Base-by-base conservation (phyloP, 2,888 invertebrate species). In the Cosmopolites sordidus region DNA sequence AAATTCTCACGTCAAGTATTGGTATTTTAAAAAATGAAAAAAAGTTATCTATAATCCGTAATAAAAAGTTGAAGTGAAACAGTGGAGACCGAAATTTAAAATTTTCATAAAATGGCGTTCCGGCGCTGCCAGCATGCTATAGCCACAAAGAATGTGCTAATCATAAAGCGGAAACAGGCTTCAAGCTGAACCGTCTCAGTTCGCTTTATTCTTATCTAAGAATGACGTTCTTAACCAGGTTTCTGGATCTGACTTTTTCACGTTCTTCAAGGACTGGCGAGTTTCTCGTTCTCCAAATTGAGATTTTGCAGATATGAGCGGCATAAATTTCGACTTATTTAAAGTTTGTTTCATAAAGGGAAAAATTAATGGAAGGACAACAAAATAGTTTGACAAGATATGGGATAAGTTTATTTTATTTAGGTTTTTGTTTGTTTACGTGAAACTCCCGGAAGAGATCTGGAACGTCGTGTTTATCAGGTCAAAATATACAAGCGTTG, bases 31-130 rank as follows among this genome's bases (percentile, higher is more conserved):
- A 38, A 43, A 50, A 50, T 43, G 43, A 50, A 50, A 50, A 22
- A 33, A 33, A 50, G 33, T 38, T n/a, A n/a, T 43, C 43, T 50
- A 50, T 37, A 50, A 18, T 38, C 12, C 30, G n/a, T n/a, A n/a
- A 8, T 18, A 50, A 50, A 33, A 50, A 43, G 50, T 14, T 38
- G 40, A 42, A 50, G 50, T 33, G 43, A 43, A 18, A 43, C 43
- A 43, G 50, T 50, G 43, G 43, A 50, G 50, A 50, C 38, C 50
- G 15, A 43, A 50, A 50, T 50, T 50, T 33, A 43, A 50, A 43
- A 43, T 43, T 48, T 39, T 40, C 27, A 14, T 29, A 16, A 15
- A 48, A 41, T 15, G 33, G 8, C 42, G 16, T 48, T 50, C 42
- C n/a, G 1, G 33, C 43, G 43, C 37, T 43, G 41, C 14, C 15